Percentiles rank a stretch among this genome's conserved stretches.
phyloP scores from a whole-genome alignment of 2,888 invertebrate genomes.

The Andrena flavipes region DNA sequence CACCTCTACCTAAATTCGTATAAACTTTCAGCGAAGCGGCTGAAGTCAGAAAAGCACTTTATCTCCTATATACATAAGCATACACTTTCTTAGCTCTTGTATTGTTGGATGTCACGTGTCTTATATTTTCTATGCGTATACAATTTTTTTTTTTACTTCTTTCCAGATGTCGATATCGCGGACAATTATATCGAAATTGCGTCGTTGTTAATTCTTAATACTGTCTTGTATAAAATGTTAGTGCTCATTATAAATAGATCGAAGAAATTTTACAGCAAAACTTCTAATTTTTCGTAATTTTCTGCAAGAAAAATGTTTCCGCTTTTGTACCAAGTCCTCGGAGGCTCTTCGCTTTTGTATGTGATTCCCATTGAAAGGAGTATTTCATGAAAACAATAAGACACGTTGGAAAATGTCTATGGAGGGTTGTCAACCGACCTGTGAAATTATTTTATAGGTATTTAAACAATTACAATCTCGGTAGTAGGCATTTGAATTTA shows the following conservation, averaged over 20 bases:
- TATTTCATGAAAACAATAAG: neutral
- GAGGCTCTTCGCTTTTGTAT: constrained; percentile 8
- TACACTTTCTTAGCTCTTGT: constrained; percentile 15
- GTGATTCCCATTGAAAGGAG: neutral
- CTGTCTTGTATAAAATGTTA: constrained; percentile 43
- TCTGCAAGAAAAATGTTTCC: neutral
- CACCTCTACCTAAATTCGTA: constrained; percentile 25
- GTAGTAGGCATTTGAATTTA: constrained; percentile 35
- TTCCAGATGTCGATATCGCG: constrained; percentile 3
- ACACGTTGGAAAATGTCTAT: neutral
- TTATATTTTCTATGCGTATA: constrained; percentile 21
- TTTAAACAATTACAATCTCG: constrained; percentile 32
- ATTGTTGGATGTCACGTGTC: constrained; percentile 3
- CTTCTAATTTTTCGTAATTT: neutral
- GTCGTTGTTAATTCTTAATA: constrained; percentile 51
- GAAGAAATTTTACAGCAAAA: neutral
- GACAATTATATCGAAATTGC: constrained; percentile 36
- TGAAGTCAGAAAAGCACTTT: constrained; percentile 50
- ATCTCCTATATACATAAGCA: constrained; percentile 34
- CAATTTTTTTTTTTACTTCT: constrained; percentile 15
- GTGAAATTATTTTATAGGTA: neutral
- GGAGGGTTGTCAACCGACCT: neutral
- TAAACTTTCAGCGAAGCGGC: constrained; percentile 37
- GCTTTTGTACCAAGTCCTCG: constrained; percentile 27
- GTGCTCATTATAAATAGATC: constrained; percentile 27